phyloP scores from a whole-genome alignment of 2,888 invertebrate genomes.

The Patella pellucida region DNA sequence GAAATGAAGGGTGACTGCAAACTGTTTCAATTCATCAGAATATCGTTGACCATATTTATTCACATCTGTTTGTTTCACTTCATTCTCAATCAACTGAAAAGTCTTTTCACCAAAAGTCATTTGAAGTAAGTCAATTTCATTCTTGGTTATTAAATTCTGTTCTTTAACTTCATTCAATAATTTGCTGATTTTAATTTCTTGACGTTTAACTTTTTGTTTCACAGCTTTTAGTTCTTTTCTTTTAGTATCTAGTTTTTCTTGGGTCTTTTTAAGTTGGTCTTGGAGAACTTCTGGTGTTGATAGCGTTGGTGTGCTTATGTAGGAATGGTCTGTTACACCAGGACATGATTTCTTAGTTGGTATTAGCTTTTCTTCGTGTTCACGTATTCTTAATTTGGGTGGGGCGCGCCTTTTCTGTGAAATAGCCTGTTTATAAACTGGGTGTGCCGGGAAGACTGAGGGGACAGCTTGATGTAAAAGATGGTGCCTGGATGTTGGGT shows the following conservation, averaged over 20 bases:
- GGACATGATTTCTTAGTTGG: too few species aligned
- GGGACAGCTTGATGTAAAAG: too few species aligned
- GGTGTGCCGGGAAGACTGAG: too few species aligned
- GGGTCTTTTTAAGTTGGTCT: not conserved
- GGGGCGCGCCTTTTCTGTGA: too few species aligned
- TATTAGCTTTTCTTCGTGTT: too few species aligned
- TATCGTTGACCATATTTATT: not conserved
- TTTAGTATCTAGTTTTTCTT: slow-evolving; percentile 7
- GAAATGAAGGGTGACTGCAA: slow-evolving; percentile 16
- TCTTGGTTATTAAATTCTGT: not conserved
- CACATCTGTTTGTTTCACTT: not conserved
- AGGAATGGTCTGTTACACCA: too few species aligned
- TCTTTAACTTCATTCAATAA: not conserved
- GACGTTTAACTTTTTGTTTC: slow-evolving; percentile 10
- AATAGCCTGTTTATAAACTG: too few species aligned
- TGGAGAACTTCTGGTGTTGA: too few species aligned
- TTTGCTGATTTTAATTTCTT: slow-evolving; percentile 8
- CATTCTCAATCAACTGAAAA: slow-evolving; percentile 15
- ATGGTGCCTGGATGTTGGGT: too few species aligned
- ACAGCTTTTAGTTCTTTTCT: slow-evolving; percentile 10
- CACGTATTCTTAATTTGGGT: too few species aligned
- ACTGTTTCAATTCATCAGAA: slow-evolving; percentile 14
- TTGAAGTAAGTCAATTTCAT: slow-evolving; percentile 11
- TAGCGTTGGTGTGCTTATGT: too few species aligned
- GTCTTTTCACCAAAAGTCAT: slow-evolving; percentile 10